phyloP scores from a whole-genome alignment of 2,888 invertebrate genomes.

The Watsonalla binaria region DNA sequence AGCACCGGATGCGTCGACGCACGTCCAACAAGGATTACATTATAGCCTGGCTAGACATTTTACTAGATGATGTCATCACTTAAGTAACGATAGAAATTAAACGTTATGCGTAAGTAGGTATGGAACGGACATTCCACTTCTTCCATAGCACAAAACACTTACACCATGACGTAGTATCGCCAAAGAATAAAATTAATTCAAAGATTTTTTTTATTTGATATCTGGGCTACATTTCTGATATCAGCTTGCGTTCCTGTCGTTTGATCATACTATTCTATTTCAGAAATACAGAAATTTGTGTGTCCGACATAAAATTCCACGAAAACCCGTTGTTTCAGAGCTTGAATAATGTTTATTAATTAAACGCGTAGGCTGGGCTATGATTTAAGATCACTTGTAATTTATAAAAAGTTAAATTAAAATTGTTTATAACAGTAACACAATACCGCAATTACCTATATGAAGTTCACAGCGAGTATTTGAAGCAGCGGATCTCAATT shows the following conservation, averaged over 20 bases:
- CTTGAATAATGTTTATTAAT: neutral
- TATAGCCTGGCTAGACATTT: neutral
- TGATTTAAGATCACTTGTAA: neutral
- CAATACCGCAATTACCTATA: slow-evolving; percentile 18
- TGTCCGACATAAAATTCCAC: neutral
- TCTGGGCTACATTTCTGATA: neutral
- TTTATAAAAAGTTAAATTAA: neutral
- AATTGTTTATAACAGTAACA: slow-evolving; percentile 9
- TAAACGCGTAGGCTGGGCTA: neutral
- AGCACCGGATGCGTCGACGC: neutral
- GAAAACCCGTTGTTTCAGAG: neutral
- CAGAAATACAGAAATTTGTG: neutral
- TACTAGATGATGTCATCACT: neutral
- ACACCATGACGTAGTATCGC: no score
- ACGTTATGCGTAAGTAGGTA: no score
- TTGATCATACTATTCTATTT: neutral
- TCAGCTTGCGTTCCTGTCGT: neutral
- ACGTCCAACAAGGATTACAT: neutral
- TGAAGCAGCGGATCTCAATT: slow-evolving; percentile 16
- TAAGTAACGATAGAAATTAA: no score
- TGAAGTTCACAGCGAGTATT: slow-evolving; percentile 14
- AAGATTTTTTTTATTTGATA: no score
- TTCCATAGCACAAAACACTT: no score
- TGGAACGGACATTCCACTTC: no score
- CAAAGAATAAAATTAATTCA: no score